Evolutionary conservation across 2,888 invertebrate species (phyloP), one percentile per base, ranked within the genome.

Genomic region (Patella caerulea): DNA sequence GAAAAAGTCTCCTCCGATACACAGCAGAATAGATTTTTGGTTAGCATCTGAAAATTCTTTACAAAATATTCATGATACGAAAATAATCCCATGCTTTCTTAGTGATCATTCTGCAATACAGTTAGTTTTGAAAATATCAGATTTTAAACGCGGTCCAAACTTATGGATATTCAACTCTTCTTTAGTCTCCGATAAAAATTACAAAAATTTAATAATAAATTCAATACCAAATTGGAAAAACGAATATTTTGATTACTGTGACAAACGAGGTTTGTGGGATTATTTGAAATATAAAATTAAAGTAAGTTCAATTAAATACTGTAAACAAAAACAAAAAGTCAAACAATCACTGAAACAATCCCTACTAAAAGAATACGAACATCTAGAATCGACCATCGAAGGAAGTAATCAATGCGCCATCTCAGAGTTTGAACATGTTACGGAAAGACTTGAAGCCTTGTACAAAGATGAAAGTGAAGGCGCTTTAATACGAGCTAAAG

Each of bases 401-500:
- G 34, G 34, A 34, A 3, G 34, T 34, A 34, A 34, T 34, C 34
- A 34, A 34, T 3, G 34, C 4, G 4, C 34, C 34, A 34, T 34
- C 34, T 3, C 34, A 3, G 17, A 59, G 19, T 34, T 19, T 19
- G 45, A 73, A 70, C 29, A 29, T 29, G 24, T 34, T 56, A 54
- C 56, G 24, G 24, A 29, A 74, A 56, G 56, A 78, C 24, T 65
- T 53, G 19, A 29, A 54, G 69, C 55, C 24, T 19, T 59, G 19
- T 24, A 34, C 19, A 34, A 19, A 75, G 9, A 55, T 17, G 73
- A 79, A 73, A 19, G 56, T 17, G 73, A 69, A n/a, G 74, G 74
- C 14, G 78, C 74, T 34, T 70, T n/a, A n/a, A 54, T 78, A 53
- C n/a, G 73, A 54, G 53, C 55, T 19, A 74, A 72, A 45, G n/a